Percentiles rank a stretch among this genome's conserved stretches.
Evolutionary conservation across 2,797 vertebrate genomes (phyloP).

Genomic region (Catostomus latipinnis): DNA sequence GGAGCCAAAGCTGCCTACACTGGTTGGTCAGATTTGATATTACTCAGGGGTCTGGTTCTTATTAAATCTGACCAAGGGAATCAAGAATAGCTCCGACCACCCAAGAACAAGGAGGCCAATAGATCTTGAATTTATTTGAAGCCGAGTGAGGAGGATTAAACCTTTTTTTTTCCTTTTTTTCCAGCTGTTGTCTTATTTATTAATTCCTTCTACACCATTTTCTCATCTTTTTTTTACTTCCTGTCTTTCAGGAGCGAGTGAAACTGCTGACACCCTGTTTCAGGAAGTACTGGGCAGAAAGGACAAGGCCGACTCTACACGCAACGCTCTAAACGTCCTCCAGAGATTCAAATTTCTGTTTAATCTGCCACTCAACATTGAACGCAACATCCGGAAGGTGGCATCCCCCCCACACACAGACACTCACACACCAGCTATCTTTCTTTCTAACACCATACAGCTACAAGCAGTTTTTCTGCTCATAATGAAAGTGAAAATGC

Average conservation of each 20-base stretch:
- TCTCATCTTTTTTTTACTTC: slow-evolving; percentile 35
- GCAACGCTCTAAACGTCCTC: slow-evolving; percentile 97
- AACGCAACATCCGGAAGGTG: slow-evolving; percentile 97
- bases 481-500: too few relatives aligned
- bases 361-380: slow-evolving; percentile 95
- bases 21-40: slow-evolving; percentile 78
- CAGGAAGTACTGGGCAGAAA: slow-evolving; percentile 97
- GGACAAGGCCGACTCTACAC: slow-evolving; percentile 97
- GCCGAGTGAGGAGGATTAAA: slow-evolving; percentile 25
- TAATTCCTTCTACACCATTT: slow-evolving; percentile 43
- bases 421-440: too few relatives aligned
- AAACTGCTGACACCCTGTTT: slow-evolving; percentile 94
- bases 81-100: slow-evolving; percentile 84
- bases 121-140: slow-evolving; percentile 69
- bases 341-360: slow-evolving; percentile 99
- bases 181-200: slow-evolving; percentile 23
- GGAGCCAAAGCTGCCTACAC: slow-evolving; percentile 52
- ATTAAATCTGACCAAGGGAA: slow-evolving; percentile 83
- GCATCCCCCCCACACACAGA: not conserved
- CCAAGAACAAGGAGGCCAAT: slow-evolving; percentile 78
- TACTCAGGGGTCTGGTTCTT: slow-evolving; percentile 81
- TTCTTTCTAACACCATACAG: too few relatives aligned
- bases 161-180: slow-evolving; percentile 16
- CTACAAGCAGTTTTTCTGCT: too few relatives aligned
- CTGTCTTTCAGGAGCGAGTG: slow-evolving; percentile 85